phyloP scores from a whole-genome alignment of 2,888 invertebrate species.

The Pelosia muscerda region DNA sequence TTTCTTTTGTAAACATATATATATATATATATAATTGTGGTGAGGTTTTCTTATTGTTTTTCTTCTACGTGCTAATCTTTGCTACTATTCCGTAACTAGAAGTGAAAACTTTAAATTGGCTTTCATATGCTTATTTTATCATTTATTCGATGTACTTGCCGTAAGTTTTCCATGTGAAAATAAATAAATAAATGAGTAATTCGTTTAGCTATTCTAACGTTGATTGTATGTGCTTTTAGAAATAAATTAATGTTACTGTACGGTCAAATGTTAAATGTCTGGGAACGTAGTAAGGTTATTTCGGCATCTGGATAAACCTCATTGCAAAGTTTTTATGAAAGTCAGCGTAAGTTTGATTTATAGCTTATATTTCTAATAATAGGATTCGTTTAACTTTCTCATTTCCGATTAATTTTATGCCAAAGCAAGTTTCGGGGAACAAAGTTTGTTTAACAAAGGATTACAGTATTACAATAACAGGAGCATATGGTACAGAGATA shows the following conservation, averaged over 20 bases:
- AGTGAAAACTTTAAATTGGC: no score
- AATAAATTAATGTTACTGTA: background rate
- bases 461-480: background rate
- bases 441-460: background rate
- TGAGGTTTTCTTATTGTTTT: no score
- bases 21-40: no score
- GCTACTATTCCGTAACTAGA: no score
- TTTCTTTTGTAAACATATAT: no score
- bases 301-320: constrained; percentile 53
- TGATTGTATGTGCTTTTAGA: no score
- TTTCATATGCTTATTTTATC: no score
- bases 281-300: constrained; percentile 31
- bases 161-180: no score
- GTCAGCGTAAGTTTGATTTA: constrained; percentile 48
- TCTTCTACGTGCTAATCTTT: no score
- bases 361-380: constrained; percentile 34
- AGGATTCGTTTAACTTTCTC: constrained; percentile 24
- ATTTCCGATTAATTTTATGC: constrained; percentile 37
- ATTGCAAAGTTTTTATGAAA: constrained; percentile 58
- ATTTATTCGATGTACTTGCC: no score
- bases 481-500: background rate
- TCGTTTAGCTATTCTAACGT: no score
- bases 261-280: background rate
- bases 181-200: no score
- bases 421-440: constrained; percentile 4